phyloP scores from a whole-genome alignment of 1,140 invertebrate species.

The Delia radicum region DNA sequence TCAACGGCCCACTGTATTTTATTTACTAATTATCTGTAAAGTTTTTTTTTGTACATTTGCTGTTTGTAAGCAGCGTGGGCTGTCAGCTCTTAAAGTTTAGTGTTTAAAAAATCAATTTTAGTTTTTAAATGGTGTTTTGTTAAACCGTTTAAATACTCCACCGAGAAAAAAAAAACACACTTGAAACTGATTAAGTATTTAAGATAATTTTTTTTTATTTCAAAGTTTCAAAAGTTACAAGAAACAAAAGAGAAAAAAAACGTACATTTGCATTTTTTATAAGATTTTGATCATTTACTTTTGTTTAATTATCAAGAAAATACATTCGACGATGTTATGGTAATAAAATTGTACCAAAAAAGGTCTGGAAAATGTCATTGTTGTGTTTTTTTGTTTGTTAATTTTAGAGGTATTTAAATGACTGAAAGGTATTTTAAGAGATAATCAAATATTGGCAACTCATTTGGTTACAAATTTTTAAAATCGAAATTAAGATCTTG shows the following conservation, averaged over 20 bases:
- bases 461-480: too few species aligned
- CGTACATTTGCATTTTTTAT: not conserved
- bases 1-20: not conserved
- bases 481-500: too few species aligned
- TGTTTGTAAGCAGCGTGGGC: not conserved
- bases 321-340: not conserved
- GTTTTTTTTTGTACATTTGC: not conserved
- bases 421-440: too few species aligned
- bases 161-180: not conserved
- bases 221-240: not conserved
- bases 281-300: not conserved
- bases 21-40: not conserved
- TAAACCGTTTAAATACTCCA: not conserved
- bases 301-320: not conserved
- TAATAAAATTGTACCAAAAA: not conserved
- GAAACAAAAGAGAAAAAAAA: not conserved
- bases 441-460: too few species aligned
- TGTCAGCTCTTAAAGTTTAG: not conserved
- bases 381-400: too few species aligned
- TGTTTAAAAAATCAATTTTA: not conserved
- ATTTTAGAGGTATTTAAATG: too few species aligned
- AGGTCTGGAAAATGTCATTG: not conserved
- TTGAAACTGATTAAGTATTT: conserved; percentile 1
- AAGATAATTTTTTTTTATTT: not conserved
- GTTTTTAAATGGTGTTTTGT: not conserved